These are phyloP conservation scores for Andrena flavipes DNA, from an alignment of 2,888 invertebrate species.

Conservation along the genomic window DNA sequence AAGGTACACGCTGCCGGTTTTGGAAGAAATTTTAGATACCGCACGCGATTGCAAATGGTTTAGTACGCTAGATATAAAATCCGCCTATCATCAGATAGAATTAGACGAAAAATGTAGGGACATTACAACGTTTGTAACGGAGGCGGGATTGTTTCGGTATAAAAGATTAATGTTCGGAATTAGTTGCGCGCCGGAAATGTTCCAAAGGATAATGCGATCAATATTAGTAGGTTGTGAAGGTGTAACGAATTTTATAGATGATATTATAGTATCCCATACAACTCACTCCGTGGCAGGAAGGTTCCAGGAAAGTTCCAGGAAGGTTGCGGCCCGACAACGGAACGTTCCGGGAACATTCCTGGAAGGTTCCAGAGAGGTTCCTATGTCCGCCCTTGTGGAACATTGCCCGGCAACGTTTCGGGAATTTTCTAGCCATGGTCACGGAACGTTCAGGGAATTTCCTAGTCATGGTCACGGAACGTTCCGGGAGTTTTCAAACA, in stretches of 20 bases:
- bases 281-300: too few relatives aligned
- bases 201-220: conserved; percentile 77
- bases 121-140: conserved; percentile 81
- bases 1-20: conserved; percentile 43
- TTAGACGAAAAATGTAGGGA: conserved; percentile 73
- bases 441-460: too few relatives aligned
- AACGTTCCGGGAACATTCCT: too few relatives aligned
- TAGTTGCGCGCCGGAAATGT: conserved; percentile 83
- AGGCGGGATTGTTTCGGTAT: conserved; percentile 79
- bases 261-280: conserved; percentile 83
- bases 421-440: too few relatives aligned
- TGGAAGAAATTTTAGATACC: conserved; percentile 47
- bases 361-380: too few relatives aligned
- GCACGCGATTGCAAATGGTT: conserved; percentile 59
- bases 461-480: too few relatives aligned
- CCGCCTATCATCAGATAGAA: conserved; percentile 81
- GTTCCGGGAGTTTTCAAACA: too few relatives aligned
- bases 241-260: conserved; percentile 70
- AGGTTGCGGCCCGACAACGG: too few relatives aligned
- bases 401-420: too few relatives aligned
- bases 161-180: conserved; percentile 83
- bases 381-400: too few relatives aligned
- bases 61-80: conserved; percentile 74
- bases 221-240: conserved; percentile 78
- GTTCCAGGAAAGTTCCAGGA: too few relatives aligned